Base-by-base conservation (phyloP, 2,797 vertebrate genomes). In the Streptopelia turtur region DNA sequence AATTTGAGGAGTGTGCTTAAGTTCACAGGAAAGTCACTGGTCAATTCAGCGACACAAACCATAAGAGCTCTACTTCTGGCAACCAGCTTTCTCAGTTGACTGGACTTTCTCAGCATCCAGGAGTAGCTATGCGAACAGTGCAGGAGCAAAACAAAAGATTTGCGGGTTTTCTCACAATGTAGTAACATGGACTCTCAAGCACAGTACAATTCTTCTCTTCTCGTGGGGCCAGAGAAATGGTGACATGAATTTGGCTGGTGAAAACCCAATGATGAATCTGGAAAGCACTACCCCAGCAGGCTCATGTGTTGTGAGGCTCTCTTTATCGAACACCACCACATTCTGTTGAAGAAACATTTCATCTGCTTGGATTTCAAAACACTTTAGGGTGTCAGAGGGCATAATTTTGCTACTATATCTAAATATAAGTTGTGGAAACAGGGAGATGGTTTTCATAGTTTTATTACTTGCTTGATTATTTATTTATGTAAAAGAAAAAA, bases 341-440 rank as follows among this genome's bases (percentile, higher is more conserved):
- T 76, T 61, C 64, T 88, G 30, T 24, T 86, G 52, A 76, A 91
- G 87, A 94, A 94, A 90, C 13, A 72, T 55, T 95, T 91, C 14
- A 33, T 14, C 3, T 56, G 87, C 60, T 90, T 74, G 65, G 75
- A 93, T 90, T 93, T 93, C 72, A 93, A 88, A 69, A 66, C 10
- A 52, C 86, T 91, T 90, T 72, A 64, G 92, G 45, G 22, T 93
- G 33, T 21, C 75, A 94, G 68, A 83, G 43, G 76, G 60, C 28
- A 25, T 78, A 59, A 85, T 87, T 57, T 60, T 92, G 13, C 37
- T 91, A 43, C 23, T 24, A 49, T 24, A 49, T 49, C 23, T 13
- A 24, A 49, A 49, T 22, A 49, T 24, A 49, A 49, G 47, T 49
- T 49, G 47, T 49, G 47, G 47, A 49, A 49, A 49, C 47, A 49